phyloP scores from a whole-genome alignment of 2,113 vertebrate species.

The Microtus richardsoni region DNA sequence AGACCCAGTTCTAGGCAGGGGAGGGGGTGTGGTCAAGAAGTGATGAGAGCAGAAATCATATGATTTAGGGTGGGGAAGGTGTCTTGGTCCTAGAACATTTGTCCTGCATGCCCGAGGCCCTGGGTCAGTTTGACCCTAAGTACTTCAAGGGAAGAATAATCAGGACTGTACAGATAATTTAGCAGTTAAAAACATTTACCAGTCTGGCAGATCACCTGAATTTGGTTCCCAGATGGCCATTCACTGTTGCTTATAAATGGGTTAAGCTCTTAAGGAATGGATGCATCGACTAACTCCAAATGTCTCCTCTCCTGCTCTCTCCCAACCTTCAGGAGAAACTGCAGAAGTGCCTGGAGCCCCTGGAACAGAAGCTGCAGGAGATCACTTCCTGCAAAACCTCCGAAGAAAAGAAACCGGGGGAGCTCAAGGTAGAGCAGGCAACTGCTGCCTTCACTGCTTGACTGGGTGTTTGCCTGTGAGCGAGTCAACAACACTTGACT shows the following conservation, averaged over 20 bases:
- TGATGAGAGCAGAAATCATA: neutral
- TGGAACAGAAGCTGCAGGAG: conserved; percentile 82
- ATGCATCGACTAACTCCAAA: neutral
- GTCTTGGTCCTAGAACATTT: neutral
- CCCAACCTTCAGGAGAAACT: conserved; percentile 80
- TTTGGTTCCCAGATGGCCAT: neutral
- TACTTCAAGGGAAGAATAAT: neutral
- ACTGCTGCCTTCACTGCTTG: neutral
- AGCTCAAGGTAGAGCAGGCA: conserved; percentile 83
- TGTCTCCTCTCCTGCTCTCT: conserved; percentile 13
- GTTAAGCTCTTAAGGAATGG: neutral
- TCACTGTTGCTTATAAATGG: neutral
- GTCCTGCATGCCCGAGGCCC: neutral
- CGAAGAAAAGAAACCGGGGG: conserved; percentile 93
- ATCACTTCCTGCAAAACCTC: conserved; percentile 78
- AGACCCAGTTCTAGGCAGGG: neutral
- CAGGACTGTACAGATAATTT: neutral
- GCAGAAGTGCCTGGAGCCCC: conserved; percentile 82
- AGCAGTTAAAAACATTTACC: neutral
- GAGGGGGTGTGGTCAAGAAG: neutral
- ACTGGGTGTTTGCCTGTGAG: neutral
- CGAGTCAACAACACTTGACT: neutral
- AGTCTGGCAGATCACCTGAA: neutral
- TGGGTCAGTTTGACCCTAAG: neutral
- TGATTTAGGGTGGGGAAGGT: neutral